Base-by-base conservation (phyloP, 2,797 vertebrate species). In the Emydoidea blandingii region DNA sequence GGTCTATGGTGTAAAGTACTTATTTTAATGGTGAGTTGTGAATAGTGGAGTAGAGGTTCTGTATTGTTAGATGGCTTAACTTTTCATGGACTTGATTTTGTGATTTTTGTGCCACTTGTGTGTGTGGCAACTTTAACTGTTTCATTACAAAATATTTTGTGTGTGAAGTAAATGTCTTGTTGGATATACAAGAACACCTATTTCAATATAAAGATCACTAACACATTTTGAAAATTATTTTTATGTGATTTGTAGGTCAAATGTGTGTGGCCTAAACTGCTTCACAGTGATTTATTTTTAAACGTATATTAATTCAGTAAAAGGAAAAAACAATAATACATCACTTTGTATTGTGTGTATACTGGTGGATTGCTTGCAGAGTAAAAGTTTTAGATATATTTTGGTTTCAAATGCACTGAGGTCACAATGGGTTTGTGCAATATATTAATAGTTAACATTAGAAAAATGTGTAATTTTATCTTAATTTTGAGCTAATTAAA, bases 151-250 rank as follows among this genome's bases (percentile, higher is more conserved):
- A 4, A 34, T n/a, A 62, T 94, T 76, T 50, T 89, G 54, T 41
- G 8, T 19, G 81, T 25, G 4, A 85, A 89, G 86, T 93, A 85
- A 56, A 68, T 84, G 54, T 49, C 74, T 3, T 12, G 2, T 34
- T 74, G 25, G 68, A 56, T 23, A 44, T 91, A 88, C n/a, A 49
- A 31, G 37, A 57, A 44, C 19, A 90, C 50, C 18, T 57, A 0
- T 74, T 93, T 34, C 2, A 80, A 93, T 83, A 9, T 52, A 34
- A 90, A 92, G 6, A 8, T 25, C 25, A 54, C 25, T 76, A 29
- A 9, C n/a, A 78, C n/a, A 1, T 85, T 81, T 86, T 49, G 53
- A 94, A 90, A 94, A 88, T 88, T 52, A 25, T 76, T 76, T 72
- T 47, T 76, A 47, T 76, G 10, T 76, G 27, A 4, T 76, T 76